Conservation (phyloP, 92 coral and sea anemone genomes). For the Siderastrea radians region DNA sequence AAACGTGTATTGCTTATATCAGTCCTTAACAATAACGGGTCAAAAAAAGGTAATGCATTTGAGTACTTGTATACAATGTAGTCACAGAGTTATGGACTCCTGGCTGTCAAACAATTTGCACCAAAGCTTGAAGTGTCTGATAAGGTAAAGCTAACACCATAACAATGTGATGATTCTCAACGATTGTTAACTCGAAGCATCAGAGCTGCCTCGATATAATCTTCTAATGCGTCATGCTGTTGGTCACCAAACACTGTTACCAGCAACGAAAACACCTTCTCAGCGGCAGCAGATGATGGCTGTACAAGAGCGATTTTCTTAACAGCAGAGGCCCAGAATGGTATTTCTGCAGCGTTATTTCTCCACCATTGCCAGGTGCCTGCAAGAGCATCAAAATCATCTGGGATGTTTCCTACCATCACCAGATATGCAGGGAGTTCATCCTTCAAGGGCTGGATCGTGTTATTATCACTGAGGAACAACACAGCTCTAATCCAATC, state of each 20-base stretch:
- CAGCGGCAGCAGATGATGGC: conserved; percentile 41
- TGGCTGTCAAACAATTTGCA: conserved; percentile 38
- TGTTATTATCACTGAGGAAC: conserved; percentile 19
- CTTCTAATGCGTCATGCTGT: conserved; percentile 42
- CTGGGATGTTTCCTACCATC: conserved; percentile 19
- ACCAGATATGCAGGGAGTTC: conserved; percentile 9
- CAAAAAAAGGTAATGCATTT: not conserved
- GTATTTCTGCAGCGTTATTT: conserved; percentile 30
- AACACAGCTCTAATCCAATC: conserved; percentile 47
- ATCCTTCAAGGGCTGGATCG: conserved; percentile 28
- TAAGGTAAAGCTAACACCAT: conserved; percentile 4
- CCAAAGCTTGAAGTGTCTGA: conserved; percentile 29
- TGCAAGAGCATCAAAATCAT: conserved; percentile 37
- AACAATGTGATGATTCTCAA: not conserved
- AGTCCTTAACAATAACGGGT: not conserved
- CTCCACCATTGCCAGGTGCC: conserved; percentile 49
- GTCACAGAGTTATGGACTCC: conserved; percentile 15
- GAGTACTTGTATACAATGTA: not conserved
- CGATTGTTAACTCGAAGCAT: conserved; percentile 22
- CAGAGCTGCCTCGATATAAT: conserved; percentile 10
- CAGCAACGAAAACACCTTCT: conserved; percentile 51
- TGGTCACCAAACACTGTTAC: conserved; percentile 44
- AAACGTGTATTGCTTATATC: not conserved
- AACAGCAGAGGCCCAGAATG: conserved; percentile 43
- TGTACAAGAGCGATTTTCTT: conserved; percentile 32